Base-by-base conservation (phyloP, 2,797 vertebrate species). In the Zalophus californianus region DNA sequence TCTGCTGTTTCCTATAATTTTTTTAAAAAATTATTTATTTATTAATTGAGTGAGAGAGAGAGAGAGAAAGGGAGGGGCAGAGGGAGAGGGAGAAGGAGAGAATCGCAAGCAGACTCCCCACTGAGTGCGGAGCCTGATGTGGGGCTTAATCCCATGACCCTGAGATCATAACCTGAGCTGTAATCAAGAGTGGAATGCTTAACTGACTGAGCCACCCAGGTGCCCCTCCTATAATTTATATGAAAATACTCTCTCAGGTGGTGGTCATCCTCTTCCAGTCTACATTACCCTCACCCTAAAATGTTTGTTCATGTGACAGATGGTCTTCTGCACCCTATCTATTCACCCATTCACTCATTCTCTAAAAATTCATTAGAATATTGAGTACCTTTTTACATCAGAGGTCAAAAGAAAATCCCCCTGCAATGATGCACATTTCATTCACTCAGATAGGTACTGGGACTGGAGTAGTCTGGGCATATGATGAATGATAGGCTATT, bases 321-420 rank as follows among this genome's bases (percentile, higher is more conserved):
- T 80, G 50, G 41, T 92, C 50, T 89, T 38, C 41, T 79, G 35
- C 62, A 44, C 52, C 25, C 48, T 70, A 82, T 83, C 11, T 41
- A 50, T 58, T 79, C 38, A 94, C 23, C 23, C 29, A 85, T 89
- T 91, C 91, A n/a, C 94, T 75, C 62, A 38, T 92, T 88, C 52
- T 73, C 60, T 88, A 82, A 91, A 94, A 80, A n/a, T 54, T 58
- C 3, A 44, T 68, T 68, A 52, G 64, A 75, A 80, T 95, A 89
- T 10, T 80, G 56, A 93, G 27, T 78, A 35, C 83, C 15, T 78
- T n/a, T 27, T 64, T 10, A 66, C 16, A 79, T 21, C 20, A 88
- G 78, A 75, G 23, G 23, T 91, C 21, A 73, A 84, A 20, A 41
- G 23, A 52, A 73, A 91, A 84, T 88, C 93, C n/a, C 20, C 13